A percentile compares a stretch with the other conserved stretches of the same genome.
Evolutionary conservation across 1,140 invertebrate genomes (phyloP).

Genomic region (Aphelenchoides fujianensis): DNA sequence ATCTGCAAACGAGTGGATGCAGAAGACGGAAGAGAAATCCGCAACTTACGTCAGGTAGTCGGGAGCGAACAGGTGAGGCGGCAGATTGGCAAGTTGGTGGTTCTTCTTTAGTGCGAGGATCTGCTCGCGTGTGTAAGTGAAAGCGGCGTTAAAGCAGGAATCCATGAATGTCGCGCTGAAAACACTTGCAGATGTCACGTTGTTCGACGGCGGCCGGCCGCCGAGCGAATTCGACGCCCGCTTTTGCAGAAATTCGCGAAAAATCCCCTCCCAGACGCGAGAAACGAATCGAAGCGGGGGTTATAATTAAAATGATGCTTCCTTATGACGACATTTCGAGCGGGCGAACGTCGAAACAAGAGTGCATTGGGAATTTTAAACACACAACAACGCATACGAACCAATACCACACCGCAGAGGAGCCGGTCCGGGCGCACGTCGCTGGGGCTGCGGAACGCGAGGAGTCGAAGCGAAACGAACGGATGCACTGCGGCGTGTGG

Average conservation of each 20-base stretch:
- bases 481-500: too few relatives aligned
- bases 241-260: too few relatives aligned
- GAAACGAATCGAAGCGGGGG: too few relatives aligned
- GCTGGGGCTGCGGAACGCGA: too few relatives aligned
- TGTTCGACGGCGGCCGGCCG: too few relatives aligned
- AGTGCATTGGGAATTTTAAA: slow-evolving; percentile 1
- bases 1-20: slow-evolving; percentile 30
- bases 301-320: too few relatives aligned
- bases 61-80: slow-evolving; percentile 8
- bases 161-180: background rate
- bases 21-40: background rate
- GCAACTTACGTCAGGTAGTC: slow-evolving; percentile 31
- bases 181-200: background rate
- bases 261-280: too few relatives aligned
- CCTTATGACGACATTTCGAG: too few relatives aligned
- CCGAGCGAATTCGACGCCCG: too few relatives aligned
- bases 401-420: background rate
- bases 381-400: background rate
- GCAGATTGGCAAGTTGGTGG: background rate
- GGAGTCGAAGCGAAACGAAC: too few relatives aligned
- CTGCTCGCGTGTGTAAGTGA: background rate
- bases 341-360: too few relatives aligned
- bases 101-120: background rate
- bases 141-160: background rate
- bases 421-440: background rate